A percentile compares a stretch with the other conserved stretches of the same genome.
These are phyloP conservation scores for Ametastegia equiseti DNA, from an alignment of 2,888 invertebrate species.

Conservation along the genomic window DNA sequence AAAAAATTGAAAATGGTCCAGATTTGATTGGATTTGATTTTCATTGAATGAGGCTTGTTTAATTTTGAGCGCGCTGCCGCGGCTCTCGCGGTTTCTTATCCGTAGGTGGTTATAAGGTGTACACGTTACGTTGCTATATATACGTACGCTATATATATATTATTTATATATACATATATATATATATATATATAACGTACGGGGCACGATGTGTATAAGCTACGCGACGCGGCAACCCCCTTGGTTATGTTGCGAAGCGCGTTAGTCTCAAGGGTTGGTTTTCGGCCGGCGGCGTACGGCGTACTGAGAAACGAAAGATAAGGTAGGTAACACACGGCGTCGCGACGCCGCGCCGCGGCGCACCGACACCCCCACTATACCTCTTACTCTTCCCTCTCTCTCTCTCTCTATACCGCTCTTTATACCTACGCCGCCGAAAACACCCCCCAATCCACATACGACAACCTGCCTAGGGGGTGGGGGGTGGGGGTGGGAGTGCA, in stretches of 20 bases:
- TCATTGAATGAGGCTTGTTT: too few species aligned
- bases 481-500: not conserved
- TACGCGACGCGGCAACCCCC: too few species aligned
- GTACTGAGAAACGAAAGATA: slow-evolving; percentile 64
- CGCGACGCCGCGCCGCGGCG: slow-evolving; percentile 3
- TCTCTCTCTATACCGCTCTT: not conserved
- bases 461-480: not conserved
- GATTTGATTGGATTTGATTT: too few species aligned
- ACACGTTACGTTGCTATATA: too few species aligned
- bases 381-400: not conserved
- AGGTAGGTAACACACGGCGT: slow-evolving; percentile 45
- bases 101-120: too few species aligned
- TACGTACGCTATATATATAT: not conserved
- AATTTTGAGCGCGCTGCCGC: too few species aligned
- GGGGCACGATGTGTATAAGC: slow-evolving; percentile 62
- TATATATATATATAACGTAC: not conserved
- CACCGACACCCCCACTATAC: not conserved
- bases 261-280: too few species aligned
- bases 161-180: not conserved
- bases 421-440: not conserved
- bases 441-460: not conserved
- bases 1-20: too few species aligned
- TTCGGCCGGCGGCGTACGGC: slow-evolving; percentile 71
- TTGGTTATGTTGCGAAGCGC: too few species aligned
- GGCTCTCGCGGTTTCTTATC: too few species aligned